phyloP scores from a whole-genome alignment of 2,113 vertebrate genomes.

The Chamaetylas fuelleborni region DNA sequence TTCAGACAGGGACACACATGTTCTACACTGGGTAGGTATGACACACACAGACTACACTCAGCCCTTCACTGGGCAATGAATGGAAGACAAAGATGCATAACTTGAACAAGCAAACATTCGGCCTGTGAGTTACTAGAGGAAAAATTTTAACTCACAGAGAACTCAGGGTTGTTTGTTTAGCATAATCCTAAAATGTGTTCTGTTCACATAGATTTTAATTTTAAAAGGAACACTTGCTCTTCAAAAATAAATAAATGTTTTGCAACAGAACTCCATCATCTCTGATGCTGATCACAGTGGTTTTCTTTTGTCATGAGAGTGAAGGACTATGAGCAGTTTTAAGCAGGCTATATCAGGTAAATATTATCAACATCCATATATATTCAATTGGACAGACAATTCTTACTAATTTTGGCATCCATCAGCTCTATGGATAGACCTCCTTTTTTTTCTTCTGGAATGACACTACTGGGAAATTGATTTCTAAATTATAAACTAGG shows the following conservation, averaged over 20 bases:
- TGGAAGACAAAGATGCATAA: not conserved
- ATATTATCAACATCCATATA: constrained; percentile 2
- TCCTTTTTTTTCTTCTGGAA: constrained; percentile 6
- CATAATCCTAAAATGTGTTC: not conserved
- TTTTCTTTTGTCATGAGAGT: constrained; percentile 16
- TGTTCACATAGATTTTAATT: not conserved
- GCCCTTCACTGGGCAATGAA: not conserved
- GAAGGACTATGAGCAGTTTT: not conserved
- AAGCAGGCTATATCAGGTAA: not conserved
- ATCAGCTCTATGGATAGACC: not conserved
- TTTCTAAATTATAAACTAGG: constrained; percentile 19
- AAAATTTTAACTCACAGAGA: not conserved
- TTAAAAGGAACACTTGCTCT: not conserved
- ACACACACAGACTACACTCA: not conserved
- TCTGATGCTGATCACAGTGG: not conserved
- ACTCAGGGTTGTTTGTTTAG: not conserved
- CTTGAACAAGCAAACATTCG: not conserved
- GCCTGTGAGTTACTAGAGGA: not conserved
- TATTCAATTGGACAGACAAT: not conserved
- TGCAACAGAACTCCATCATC: not conserved
- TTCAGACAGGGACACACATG: not conserved
- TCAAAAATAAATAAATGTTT: not conserved
- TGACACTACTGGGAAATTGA: not conserved
- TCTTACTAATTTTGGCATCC: not conserved
- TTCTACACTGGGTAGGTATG: not conserved